Base-by-base conservation (phyloP, 2,888 invertebrate genomes). In the Hyposoter didymator region DNA sequence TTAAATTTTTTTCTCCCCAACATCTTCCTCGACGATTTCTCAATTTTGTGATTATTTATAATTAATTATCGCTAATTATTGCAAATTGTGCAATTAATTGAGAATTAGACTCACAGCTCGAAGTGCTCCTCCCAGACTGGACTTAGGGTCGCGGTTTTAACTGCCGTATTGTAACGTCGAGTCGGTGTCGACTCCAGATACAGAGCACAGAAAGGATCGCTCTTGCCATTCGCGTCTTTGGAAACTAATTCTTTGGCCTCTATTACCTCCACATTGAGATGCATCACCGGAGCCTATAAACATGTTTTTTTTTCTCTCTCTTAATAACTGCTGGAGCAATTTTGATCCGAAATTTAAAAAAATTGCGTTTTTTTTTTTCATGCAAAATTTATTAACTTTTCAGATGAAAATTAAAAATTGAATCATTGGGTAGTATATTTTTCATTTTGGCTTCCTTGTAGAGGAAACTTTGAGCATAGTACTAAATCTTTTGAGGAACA, bases 51-150 rank as follows among this genome's bases (percentile, higher is more conserved):
- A n/a, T n/a, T n/a, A n/a, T n/a, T n/a, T n/a, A n/a, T 47, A 43
- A 32, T 45, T n/a, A 43, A 12, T 6, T 12, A 4, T 39, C n/a
- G 39, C 22, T 22, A 3, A 67, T 66, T 55, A 45, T 22, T 43
- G 52, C 45, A 12, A 78, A 69, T 22, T 8, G 10, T n/a, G 19
- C 7, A 52, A n/a, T 55, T 39, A 39, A 52, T 19, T 35, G 32
- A 52, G 35, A 45, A 70, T 39, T 70, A 84, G 85, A 95, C 97
- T 96, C 95, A 98, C 98, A 99, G 95, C 92, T 98, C 97, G 94
- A 99, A 99, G 94, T 98, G 98, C 94, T 99, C 99, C 94, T 99
- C 99, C 99, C 99, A 99, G 19, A 96, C 94, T 0, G 99, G 99
- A 94, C 97, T 97, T 45, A 99, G 95, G 0, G 99, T 99, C 89